Evolutionary conservation across 2,113 vertebrate genomes (phyloP).

Genomic region (Corythoichthys haematopterus): DNA sequence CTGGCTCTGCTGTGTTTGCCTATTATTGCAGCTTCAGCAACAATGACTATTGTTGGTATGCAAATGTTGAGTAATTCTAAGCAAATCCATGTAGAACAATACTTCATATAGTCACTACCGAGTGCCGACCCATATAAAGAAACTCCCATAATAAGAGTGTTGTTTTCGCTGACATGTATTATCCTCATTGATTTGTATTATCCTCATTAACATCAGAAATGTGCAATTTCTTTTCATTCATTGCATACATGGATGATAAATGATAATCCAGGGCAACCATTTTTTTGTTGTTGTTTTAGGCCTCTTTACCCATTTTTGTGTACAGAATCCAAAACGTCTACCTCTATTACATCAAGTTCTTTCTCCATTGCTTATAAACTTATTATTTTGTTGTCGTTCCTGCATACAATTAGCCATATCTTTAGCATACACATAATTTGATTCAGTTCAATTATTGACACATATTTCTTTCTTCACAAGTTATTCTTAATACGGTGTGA

Average conservation of each 20-base stretch:
- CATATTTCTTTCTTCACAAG: neutral
- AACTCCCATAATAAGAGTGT: constrained; percentile 19
- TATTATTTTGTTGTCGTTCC: no score
- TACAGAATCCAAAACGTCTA: no score
- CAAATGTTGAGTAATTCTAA: constrained; percentile 41
- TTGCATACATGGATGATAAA: constrained; percentile 38
- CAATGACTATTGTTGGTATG: constrained; percentile 50
- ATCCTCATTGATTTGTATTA: constrained; percentile 32
- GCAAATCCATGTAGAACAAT: constrained; percentile 38
- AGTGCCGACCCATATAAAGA: constrained; percentile 44
- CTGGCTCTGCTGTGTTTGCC: constrained; percentile 17
- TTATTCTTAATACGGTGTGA: neutral
- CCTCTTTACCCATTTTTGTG: no score
- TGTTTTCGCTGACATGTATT: constrained; percentile 19
- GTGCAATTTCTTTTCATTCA: constrained; percentile 25
- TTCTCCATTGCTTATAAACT: no score
- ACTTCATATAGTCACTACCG: constrained; percentile 28
- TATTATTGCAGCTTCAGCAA: constrained; percentile 32
- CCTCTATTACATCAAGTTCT: no score
- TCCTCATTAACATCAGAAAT: constrained; percentile 24
- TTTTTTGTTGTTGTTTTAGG: no score
- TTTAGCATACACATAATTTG: no score
- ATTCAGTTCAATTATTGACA: neutral
- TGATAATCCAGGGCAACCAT: no score
- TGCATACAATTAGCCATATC: no score